Evolutionary conservation across 2,113 vertebrate species (phyloP).

Genomic region (Alligator mississippiensis): DNA sequence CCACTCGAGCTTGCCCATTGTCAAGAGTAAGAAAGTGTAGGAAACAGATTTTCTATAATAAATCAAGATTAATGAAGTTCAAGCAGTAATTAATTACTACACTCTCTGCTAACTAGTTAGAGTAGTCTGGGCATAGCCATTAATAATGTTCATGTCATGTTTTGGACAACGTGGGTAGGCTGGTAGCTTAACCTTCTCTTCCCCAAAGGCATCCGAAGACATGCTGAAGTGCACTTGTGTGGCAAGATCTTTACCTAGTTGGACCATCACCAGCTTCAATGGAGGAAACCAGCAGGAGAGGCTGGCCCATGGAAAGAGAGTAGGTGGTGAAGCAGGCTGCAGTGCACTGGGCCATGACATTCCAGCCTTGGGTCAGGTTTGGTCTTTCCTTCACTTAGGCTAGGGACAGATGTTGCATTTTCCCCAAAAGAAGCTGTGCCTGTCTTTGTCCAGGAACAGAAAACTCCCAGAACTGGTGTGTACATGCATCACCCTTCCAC

Average conservation of each 20-base stretch:
- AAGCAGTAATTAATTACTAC: slow-evolving; percentile 19
- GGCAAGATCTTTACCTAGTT: too few species aligned
- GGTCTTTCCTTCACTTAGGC: neutral
- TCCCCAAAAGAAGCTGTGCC: too few species aligned
- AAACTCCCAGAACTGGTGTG: too few species aligned
- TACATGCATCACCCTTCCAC: too few species aligned
- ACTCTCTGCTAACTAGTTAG: neutral
- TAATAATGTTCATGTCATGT: neutral
- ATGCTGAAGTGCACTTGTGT: too few species aligned
- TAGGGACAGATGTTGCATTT: too few species aligned
- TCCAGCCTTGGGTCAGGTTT: neutral
- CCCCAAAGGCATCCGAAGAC: neutral
- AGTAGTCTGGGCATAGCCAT: neutral
- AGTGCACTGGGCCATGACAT: neutral
- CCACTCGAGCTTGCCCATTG: neutral
- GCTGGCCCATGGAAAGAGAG: neutral
- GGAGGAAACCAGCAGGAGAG: neutral
- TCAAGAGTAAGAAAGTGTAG: neutral
- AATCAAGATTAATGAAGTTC: slow-evolving; percentile 66
- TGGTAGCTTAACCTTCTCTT: neutral
- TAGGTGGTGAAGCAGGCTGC: neutral
- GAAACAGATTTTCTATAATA: neutral
- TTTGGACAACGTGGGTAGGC: accelerated
- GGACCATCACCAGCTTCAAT: neutral
- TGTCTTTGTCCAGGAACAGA: too few species aligned